Percentiles rank a stretch among this genome's conserved stretches.
These are phyloP conservation scores for Oophaga sylvatica DNA, from an alignment of 2,797 vertebrate species.

Conservation along the genomic window DNA sequence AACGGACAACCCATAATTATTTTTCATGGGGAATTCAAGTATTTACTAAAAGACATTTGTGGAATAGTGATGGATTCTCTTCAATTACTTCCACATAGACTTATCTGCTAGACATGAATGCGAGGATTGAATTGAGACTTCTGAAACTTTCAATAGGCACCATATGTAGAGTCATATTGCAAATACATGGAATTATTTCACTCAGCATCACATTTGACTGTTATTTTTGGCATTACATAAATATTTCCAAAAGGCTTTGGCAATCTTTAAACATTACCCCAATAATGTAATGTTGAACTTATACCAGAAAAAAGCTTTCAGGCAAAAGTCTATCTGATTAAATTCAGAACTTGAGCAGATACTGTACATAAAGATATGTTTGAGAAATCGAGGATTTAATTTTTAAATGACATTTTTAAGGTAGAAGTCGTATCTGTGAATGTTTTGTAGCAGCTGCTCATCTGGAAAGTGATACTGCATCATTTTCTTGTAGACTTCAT, in stretches of 20 bases:
- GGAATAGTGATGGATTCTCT: too few species aligned
- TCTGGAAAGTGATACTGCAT: slow-evolving; percentile 19
- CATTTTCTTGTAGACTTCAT: slow-evolving; percentile 30
- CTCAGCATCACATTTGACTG: not conserved
- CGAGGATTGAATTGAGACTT: not conserved
- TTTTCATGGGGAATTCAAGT: too few species aligned
- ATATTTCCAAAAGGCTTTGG: not conserved
- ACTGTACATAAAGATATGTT: not conserved
- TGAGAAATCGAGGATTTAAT: not conserved
- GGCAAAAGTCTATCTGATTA: not conserved
- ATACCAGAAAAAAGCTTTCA: not conserved
- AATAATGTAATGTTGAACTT: not conserved
- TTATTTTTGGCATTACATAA: not conserved
- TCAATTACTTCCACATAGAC: not conserved
- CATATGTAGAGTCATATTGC: not conserved
- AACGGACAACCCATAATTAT: too few species aligned
- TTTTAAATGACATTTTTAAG: not conserved
- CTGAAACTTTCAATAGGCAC: not conserved
- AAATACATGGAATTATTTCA: not conserved
- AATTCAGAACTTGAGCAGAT: not conserved
- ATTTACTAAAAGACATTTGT: too few species aligned
- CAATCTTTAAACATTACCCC: not conserved
- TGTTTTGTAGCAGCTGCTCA: not conserved
- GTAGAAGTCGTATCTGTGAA: not conserved
- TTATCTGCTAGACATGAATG: not conserved